Base-by-base conservation (phyloP, 2,113 vertebrate species). In the Phocoena phocoena region DNA sequence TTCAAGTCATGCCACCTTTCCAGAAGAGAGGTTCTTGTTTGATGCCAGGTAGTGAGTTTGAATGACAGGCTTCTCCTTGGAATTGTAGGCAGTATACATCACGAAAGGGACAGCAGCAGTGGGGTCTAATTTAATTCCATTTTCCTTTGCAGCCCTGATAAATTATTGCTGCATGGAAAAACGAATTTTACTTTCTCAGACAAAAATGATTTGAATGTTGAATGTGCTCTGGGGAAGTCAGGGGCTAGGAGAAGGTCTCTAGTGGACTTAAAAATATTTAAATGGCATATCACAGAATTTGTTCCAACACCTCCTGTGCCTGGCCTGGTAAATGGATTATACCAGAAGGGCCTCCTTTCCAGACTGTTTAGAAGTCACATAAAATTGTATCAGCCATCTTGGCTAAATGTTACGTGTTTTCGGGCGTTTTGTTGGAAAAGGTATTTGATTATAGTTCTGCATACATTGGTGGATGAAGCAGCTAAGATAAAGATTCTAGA, bases 81-180 rank as follows among this genome's bases (percentile, higher is more conserved):
- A 87, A 67, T 50, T 81, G 95, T 80, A 87, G 93, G 95, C 97
- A 96, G 74, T 84, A 2, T 71, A 38, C 63, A 81, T 96, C 96
- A 81, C 25, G 13, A 47, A 89, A 93, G 79, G 92, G 93, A 97
- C 93, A 97, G 80, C 73, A 83, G 44, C 55, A 36, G 73, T 41
- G 58, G 58, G 71, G 50, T 93, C 86, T 92, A 50, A 93, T 96
- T 97, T 97, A 94, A 92, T 94, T 93, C 88, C 71, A n/a, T 90
- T 86, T 96, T 93, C 50, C 94, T 95, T 95, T 81, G 70, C 77
- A 86, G 82, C 71, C 60, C 70, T 15, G 63, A 87, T 93, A 97
- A 88, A 76, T 97, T 88, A 85, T 33, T 92, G 71, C 96, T 92
- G 76, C 67, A 28, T 95, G 93, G 73, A 73, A 95, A 98, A 97